Base-by-base conservation (phyloP, 2,888 invertebrate genomes). In the Cheilosia impressa region DNA sequence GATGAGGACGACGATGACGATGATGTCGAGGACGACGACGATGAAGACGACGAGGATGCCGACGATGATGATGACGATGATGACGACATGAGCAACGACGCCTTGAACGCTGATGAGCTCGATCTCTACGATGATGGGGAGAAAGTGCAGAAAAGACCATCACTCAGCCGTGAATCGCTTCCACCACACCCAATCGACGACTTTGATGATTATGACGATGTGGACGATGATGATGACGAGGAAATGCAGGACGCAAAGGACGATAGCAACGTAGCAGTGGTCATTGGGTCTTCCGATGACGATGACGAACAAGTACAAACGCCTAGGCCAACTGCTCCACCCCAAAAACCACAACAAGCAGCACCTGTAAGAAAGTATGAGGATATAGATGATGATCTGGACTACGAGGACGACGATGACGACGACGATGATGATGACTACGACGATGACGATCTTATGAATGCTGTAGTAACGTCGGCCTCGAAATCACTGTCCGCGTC, bases 401-500 rank as follows among this genome's bases (percentile, higher is more conserved):
- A 76, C 24, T 75, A 65, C 34, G 71, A 65, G 1, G 84, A 84
- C 1, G 84, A 80, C 4, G 78, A 79, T 4, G 75, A 80, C 2
- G 80, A 80, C 10, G 80, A 85, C 3, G 85, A 85, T 19, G 83
- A 83, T 13, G 85, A 85, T 58, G 85, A 85, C 10, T 81, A 85
- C 27, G 85, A 85, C 13, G 85, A 85, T 45, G 85, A 85, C 38
- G 85, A 85, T 47, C n/a, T 85, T 0, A 85, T 85, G 85, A 81
- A 85, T 77, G 81, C 66, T 6, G 85, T 81, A 10, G 85, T 85
- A 1, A 81, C 85, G 17, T 85, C 85, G 0, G 81, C 81, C 0
- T 38, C 47, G 0, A 84, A 84, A n/a, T 66, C 72, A 7, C 4
- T 50, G 0, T 50, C 55, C 1, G 17, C 27, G 13, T 68, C 81